Percentiles rank a stretch among this genome's conserved stretches.
Evolutionary conservation across 1,140 invertebrate species (phyloP).

Genomic region (Frieseomelitta varia): DNA sequence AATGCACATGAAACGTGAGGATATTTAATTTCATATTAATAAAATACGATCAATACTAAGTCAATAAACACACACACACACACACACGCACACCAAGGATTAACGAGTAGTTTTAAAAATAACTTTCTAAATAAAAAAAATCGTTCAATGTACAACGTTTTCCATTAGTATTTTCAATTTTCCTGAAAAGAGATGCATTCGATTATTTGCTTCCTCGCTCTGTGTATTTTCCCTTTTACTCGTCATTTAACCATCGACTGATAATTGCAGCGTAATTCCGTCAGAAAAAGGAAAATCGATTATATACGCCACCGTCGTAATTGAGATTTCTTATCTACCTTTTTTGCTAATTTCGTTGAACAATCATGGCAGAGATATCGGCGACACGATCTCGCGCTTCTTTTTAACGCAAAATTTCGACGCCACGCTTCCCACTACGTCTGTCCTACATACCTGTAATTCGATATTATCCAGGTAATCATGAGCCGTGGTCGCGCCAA

Average conservation of each 20-base stretch:
- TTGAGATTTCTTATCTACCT: neutral
- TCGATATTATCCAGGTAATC: conserved; percentile 37
- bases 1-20: neutral
- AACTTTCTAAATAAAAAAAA: neutral
- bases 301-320: neutral
- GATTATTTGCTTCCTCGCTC: neutral
- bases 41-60: too few relatives aligned
- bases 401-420: conserved; percentile 3
- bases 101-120: neutral
- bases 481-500: conserved; percentile 15
- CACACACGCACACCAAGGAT: neutral
- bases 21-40: neutral
- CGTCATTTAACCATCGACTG: neutral
- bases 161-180: too few relatives aligned
- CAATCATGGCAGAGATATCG: neutral
- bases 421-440: neutral
- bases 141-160: neutral
- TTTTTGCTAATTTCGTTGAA: neutral
- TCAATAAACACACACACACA: too few relatives aligned
- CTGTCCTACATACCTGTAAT: conserved; percentile 14
- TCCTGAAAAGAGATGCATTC: neutral
- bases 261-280: neutral
- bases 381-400: neutral
- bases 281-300: neutral
- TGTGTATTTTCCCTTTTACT: neutral